phyloP scores from a whole-genome alignment of 2,113 vertebrate species.

The Motacilla alba region DNA sequence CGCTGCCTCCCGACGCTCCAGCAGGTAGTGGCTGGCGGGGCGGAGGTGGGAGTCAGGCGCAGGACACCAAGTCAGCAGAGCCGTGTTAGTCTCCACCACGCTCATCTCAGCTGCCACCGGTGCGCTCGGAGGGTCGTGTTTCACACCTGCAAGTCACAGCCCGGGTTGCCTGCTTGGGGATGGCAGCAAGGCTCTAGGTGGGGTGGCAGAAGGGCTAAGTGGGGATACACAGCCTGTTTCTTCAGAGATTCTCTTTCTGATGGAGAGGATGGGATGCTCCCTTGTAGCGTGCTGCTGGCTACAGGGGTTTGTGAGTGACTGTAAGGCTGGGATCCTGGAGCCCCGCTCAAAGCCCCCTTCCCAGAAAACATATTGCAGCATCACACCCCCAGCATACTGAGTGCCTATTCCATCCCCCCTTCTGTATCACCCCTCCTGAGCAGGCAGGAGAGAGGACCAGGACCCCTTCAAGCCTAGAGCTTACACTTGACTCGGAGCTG shows the following conservation, averaged over 20 bases:
- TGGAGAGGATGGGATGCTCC: not conserved
- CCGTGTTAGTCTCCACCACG: conserved; percentile 82
- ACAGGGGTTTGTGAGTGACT: not conserved
- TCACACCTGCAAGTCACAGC: conserved; percentile 75
- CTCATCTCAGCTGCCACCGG: conserved; percentile 87
- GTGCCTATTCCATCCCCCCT: not conserved
- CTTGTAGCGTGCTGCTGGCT: not conserved
- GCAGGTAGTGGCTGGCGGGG: conserved; percentile 82
- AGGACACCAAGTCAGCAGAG: conserved; percentile 86
- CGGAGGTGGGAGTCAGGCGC: conserved; percentile 79
- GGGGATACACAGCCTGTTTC: not conserved
- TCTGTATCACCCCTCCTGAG: not conserved
- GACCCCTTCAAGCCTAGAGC: not conserved
- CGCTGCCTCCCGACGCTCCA: conserved; percentile 85
- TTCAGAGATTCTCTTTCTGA: not conserved
- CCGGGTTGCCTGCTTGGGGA: not conserved
- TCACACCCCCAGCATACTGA: accelerated
- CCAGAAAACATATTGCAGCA: not conserved
- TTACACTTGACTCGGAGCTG: conserved; percentile 94
- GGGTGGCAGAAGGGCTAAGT: not conserved
- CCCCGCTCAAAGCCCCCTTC: not conserved
- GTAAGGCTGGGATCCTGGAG: not conserved
- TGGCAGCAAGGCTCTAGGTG: accelerated
- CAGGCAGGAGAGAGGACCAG: not conserved
- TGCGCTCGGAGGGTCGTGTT: conserved; percentile 82